phyloP scores from a whole-genome alignment of 2,113 vertebrate genomes.

The Mobula birostris region DNA sequence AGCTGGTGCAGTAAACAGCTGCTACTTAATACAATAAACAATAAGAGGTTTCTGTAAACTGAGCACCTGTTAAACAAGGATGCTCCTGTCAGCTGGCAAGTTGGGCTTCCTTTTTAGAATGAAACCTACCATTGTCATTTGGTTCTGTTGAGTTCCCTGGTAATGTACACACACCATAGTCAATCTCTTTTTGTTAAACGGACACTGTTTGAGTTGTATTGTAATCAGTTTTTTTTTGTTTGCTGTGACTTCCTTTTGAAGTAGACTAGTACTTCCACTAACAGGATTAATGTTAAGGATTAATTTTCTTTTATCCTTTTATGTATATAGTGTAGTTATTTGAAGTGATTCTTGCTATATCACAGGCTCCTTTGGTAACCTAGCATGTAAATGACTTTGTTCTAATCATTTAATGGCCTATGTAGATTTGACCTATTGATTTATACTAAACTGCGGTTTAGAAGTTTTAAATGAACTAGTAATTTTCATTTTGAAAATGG shows the following conservation, averaged over 20 bases:
- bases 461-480: constrained; percentile 3
- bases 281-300: neutral
- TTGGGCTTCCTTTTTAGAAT: constrained; percentile 23
- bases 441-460: neutral
- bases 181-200: neutral
- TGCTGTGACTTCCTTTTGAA: neutral
- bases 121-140: constrained; percentile 22
- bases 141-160: neutral
- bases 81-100: constrained; percentile 40
- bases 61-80: constrained; percentile 40
- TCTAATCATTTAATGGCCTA: neutral
- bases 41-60: constrained; percentile 39
- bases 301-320: neutral
- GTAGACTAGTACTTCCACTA: neutral
- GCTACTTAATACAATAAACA: constrained; percentile 26
- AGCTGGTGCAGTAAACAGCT: constrained; percentile 35
- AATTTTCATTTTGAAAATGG: neutral
- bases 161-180: neutral
- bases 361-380: neutral
- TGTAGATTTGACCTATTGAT: constrained; percentile 5
- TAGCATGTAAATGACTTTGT: neutral
- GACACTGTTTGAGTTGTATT: neutral
- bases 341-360: neutral
- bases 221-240: neutral
- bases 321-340: neutral